phyloP scores from a whole-genome alignment of 53 echinoderm and acorn worm genomes.

The Temnopleurus reevesii region DNA sequence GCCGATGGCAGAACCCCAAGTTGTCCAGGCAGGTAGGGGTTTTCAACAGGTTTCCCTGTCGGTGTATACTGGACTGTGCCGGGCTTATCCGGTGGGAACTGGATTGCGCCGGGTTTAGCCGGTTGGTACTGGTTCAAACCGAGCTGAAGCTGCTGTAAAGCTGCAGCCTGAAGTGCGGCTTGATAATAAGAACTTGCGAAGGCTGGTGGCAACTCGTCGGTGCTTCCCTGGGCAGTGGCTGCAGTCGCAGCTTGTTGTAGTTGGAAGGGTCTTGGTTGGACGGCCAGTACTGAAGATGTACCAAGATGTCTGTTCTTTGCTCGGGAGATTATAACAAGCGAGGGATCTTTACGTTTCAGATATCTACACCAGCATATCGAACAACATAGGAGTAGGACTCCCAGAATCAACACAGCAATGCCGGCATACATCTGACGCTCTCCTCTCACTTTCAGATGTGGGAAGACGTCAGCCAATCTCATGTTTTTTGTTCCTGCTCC shows the following conservation, averaged over 20 bases:
- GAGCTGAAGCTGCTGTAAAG: not conserved
- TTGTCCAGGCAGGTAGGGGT: not conserved
- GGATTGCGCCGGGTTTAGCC: not conserved
- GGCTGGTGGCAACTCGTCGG: too few species aligned
- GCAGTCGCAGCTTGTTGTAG: too few species aligned
- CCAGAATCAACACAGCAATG: not conserved
- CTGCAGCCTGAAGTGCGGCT: not conserved
- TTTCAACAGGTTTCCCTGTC: not conserved
- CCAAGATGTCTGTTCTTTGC: too few species aligned
- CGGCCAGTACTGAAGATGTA: too few species aligned
- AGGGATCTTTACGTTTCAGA: too few species aligned
- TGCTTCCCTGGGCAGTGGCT: too few species aligned
- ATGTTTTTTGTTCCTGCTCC: too few species aligned
- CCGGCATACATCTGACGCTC: not conserved
- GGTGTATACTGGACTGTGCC: not conserved
- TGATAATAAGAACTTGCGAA: not conserved
- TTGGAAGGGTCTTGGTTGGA: too few species aligned
- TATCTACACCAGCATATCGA: too few species aligned
- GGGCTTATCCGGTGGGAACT: not conserved
- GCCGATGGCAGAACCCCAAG: not conserved
- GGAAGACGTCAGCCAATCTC: too few species aligned
- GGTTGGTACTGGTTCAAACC: not conserved
- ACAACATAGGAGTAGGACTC: not conserved
- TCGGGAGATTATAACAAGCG: too few species aligned
- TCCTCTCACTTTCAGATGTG: too few species aligned